Conservation (phyloP, 2,113 vertebrate species). For the Taxidea taxus region DNA sequence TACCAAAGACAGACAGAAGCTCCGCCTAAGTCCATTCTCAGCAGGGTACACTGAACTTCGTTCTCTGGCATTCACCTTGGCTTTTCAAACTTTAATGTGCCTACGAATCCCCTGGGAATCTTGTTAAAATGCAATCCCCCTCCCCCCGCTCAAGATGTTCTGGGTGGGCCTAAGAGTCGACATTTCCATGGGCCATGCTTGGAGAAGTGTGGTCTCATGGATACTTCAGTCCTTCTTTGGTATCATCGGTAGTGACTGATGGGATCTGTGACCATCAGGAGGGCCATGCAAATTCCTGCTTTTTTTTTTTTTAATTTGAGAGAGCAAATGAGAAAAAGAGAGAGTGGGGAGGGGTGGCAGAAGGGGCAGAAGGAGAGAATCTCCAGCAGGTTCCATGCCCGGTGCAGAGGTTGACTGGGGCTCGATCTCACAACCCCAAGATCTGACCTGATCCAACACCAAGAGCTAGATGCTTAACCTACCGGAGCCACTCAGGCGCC, state of each 20-base stretch:
- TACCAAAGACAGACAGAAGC: neutral
- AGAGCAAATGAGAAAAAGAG: neutral
- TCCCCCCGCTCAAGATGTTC: neutral
- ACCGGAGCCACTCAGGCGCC: neutral
- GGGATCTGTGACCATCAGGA: neutral
- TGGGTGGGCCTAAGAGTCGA: neutral
- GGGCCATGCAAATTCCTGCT: neutral
- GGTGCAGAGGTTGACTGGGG: neutral
- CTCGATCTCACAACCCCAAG: neutral
- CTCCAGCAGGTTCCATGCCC: neutral
- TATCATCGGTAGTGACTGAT: neutral
- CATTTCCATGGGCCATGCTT: neutral
- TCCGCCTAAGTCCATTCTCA: neutral
- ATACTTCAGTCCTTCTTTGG: neutral
- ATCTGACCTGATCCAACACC: neutral
- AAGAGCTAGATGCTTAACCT: neutral
- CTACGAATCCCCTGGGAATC: neutral
- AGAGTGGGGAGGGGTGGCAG: neutral
- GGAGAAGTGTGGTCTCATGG: neutral
- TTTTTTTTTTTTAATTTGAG: neutral
- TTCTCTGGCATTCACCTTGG: neutral
- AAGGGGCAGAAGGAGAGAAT: neutral
- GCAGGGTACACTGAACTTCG: neutral
- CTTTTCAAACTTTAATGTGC: neutral
- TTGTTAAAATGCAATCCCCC: neutral